These are phyloP conservation scores for Leptosomus discolor DNA, from an alignment of 2,113 vertebrate species.

Conservation along the genomic window DNA sequence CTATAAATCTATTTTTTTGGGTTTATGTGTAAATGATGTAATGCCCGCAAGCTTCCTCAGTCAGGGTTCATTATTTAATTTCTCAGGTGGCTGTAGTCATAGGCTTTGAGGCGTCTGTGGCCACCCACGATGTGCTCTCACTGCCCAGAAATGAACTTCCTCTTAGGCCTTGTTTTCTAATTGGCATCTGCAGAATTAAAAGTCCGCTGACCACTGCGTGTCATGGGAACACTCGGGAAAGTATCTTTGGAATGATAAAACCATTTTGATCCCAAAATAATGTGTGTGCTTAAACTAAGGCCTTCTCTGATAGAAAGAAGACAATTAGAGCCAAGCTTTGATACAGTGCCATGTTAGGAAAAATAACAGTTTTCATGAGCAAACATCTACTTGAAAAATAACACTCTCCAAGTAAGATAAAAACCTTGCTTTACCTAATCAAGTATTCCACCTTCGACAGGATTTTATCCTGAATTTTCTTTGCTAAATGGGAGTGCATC, in stretches of 20 bases:
- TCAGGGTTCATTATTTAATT: constrained; percentile 39
- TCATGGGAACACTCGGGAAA: constrained; percentile 55
- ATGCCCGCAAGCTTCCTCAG: background rate
- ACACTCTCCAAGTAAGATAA: background rate
- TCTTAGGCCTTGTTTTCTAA: constrained; percentile 20
- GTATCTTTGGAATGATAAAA: constrained; percentile 57
- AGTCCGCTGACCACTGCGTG: constrained; percentile 5
- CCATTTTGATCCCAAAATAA: constrained; percentile 4
- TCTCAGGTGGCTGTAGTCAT: constrained; percentile 55
- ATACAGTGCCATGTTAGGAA: background rate
- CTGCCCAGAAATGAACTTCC: constrained; percentile 55
- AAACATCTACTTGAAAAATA: background rate
- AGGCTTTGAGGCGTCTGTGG: background rate
- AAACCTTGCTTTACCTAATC: background rate
- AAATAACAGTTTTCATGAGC: background rate
- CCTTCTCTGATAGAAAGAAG: background rate
- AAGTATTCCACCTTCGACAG: background rate
- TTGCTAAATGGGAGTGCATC: background rate
- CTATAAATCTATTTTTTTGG: constrained; percentile 42
- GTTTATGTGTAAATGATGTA: constrained; percentile 53
- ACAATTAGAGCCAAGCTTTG: background rate
- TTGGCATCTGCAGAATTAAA: constrained; percentile 30
- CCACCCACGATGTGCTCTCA: constrained; percentile 26
- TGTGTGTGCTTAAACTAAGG: background rate
- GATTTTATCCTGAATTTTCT: background rate